A percentile compares a stretch with the other conserved stretches of the same genome.
Evolutionary conservation across 2,888 invertebrate species (phyloP).

Genomic region (Mycogona germanica): DNA sequence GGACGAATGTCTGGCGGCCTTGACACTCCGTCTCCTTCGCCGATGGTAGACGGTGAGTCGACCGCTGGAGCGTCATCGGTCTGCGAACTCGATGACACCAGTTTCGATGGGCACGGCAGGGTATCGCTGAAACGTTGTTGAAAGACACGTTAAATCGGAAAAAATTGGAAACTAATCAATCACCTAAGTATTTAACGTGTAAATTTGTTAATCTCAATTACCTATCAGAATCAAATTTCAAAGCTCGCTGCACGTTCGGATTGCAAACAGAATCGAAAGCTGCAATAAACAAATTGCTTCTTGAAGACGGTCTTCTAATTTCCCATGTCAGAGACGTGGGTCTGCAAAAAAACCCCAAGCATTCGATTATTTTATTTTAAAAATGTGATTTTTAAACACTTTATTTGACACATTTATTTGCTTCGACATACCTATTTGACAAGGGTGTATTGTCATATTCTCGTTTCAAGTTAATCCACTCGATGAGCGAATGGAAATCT

Average conservation of each 20-base stretch:
- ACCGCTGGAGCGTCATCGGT: too few relatives aligned
- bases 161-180: too few relatives aligned
- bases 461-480: slow-evolving; percentile 87
- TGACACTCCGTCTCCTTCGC: too few relatives aligned
- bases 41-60: too few relatives aligned
- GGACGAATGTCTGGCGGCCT: too few relatives aligned
- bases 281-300: slow-evolving; percentile 27
- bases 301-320: slow-evolving; percentile 74
- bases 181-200: too few relatives aligned
- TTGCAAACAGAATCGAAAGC: slow-evolving; percentile 6
- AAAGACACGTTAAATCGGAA: too few relatives aligned
- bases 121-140: too few relatives aligned
- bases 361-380: background rate
- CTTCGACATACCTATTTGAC: slow-evolving; percentile 48
- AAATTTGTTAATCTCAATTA: too few relatives aligned
- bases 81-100: too few relatives aligned
- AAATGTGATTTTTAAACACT: background rate
- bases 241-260: background rate
- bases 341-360: slow-evolving; percentile 27
- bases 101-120: too few relatives aligned
- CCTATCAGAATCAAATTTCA: slow-evolving; percentile 15
- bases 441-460: slow-evolving; percentile 82
- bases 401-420: slow-evolving; percentile 1
- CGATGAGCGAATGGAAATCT: slow-evolving; percentile 85
- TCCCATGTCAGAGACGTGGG: slow-evolving; percentile 93